Evolutionary conservation across 2,113 vertebrate genomes (phyloP).

Genomic region (Syrrhaptes paradoxus): DNA sequence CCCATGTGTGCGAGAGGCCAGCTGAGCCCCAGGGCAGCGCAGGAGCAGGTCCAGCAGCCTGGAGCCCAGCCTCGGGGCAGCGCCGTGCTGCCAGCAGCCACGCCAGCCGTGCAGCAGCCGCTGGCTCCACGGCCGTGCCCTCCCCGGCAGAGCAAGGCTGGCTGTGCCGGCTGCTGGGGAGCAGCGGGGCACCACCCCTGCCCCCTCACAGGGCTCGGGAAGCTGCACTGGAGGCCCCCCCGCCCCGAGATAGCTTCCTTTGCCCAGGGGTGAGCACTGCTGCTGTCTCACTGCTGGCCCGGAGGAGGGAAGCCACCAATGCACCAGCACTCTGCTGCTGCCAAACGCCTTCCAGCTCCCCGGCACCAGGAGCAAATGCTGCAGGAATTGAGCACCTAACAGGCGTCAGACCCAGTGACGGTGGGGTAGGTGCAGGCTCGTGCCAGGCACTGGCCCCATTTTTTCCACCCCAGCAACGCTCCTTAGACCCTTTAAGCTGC

Average conservation of each 20-base stretch:
- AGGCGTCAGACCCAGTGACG: fast-evolving
- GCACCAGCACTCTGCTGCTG: neutral
- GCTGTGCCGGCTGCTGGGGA: neutral
- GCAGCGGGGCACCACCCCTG: neutral
- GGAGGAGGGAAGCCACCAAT: neutral
- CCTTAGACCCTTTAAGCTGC: neutral
- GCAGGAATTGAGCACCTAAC: fast-evolving
- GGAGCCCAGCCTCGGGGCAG: neutral
- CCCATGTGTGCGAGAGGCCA: fast-evolving
- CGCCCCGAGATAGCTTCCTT: fast-evolving
- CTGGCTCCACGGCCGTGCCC: too few species aligned
- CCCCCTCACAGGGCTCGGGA: neutral
- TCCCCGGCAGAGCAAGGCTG: neutral
- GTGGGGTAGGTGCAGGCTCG: neutral
- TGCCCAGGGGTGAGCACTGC: neutral
- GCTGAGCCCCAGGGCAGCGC: fast-evolving
- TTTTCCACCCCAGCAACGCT: neutral
- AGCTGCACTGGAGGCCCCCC: neutral
- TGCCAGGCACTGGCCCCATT: neutral
- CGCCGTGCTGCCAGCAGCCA: too few species aligned
- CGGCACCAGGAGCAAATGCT: fast-evolving
- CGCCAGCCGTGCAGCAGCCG: too few species aligned
- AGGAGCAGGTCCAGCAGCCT: neutral
- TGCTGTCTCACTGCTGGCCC: neutral
- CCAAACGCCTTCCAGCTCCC: neutral